Conservation (phyloP, 1,140 invertebrate genomes). For the Pseudoatta argentina region DNA sequence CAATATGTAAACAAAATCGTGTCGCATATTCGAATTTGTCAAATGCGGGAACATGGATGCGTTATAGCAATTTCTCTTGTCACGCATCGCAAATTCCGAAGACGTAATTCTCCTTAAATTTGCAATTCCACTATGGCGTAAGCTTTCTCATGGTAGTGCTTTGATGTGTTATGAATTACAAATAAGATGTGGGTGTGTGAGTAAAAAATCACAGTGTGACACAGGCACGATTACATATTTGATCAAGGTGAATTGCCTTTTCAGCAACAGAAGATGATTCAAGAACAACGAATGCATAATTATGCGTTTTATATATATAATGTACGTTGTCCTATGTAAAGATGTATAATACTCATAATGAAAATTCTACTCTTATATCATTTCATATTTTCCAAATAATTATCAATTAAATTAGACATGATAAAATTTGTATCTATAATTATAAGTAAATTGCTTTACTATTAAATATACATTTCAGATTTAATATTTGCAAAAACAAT, state of each 20-base stretch:
- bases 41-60: slow-evolving; percentile 7
- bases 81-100: slow-evolving; percentile 42
- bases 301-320: neutral
- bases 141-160: slow-evolving; percentile 3
- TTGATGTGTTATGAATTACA: slow-evolving; percentile 70
- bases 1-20: slow-evolving; percentile 43
- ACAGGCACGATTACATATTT: slow-evolving; percentile 64
- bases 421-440: slow-evolving; percentile 6
- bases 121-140: slow-evolving; percentile 33
- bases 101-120: slow-evolving; percentile 56
- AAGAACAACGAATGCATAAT: slow-evolving; percentile 12
- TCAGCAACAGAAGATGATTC: neutral
- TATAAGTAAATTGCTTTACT: neutral
- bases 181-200: slow-evolving; percentile 22
- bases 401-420: neutral
- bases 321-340: neutral
- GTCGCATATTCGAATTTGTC: slow-evolving; percentile 30
- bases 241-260: slow-evolving; percentile 50
- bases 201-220: slow-evolving; percentile 42
- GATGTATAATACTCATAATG: neutral
- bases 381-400: slow-evolving; percentile 9
- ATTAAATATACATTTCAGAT: neutral
- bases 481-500: neutral
- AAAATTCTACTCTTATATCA: neutral
- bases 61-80: slow-evolving; percentile 49